Percentiles rank a stretch among this genome's conserved stretches.
Conservation (phyloP, 2,113 vertebrate genomes). For the Coptodon bakossiorum region DNA sequence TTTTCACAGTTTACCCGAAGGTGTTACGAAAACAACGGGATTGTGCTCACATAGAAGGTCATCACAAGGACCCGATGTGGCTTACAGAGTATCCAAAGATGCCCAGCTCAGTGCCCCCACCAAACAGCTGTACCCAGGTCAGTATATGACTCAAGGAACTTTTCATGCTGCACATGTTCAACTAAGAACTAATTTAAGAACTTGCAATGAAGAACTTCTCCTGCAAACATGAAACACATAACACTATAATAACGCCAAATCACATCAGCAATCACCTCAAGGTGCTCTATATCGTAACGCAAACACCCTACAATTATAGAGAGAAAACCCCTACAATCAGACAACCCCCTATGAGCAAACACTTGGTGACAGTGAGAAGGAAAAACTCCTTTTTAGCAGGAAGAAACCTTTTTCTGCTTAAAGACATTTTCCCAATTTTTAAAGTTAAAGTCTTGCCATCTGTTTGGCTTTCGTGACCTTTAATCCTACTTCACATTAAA, state of each 20-base stretch:
- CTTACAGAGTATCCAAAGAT: constrained; percentile 88
- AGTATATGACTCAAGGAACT: constrained; percentile 31
- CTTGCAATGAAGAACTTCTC: not conserved
- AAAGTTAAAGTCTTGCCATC: not conserved
- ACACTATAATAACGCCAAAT: not conserved
- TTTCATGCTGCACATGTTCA: not conserved
- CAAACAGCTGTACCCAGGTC: constrained; percentile 88
- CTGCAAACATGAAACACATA: not conserved
- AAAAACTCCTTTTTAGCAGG: not conserved
- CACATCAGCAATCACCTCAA: not conserved
- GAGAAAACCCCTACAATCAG: not conserved
- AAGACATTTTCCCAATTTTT: not conserved
- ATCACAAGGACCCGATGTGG: constrained; percentile 86
- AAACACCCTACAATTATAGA: not conserved
- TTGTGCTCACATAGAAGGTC: constrained; percentile 85
- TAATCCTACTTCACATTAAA: not conserved
- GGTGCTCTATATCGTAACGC: not conserved
- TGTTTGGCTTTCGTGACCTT: not conserved
- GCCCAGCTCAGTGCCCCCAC: constrained; percentile 95
- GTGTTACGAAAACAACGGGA: constrained; percentile 87
- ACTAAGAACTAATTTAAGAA: not conserved
- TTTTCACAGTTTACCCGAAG: constrained; percentile 93
- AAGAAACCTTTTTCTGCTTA: not conserved
- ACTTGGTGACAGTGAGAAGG: not conserved
- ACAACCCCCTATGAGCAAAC: not conserved